Percentiles rank a stretch among this genome's conserved stretches.
phyloP scores from a whole-genome alignment of 2,797 vertebrate genomes.

The Astyanax mexicanus region DNA sequence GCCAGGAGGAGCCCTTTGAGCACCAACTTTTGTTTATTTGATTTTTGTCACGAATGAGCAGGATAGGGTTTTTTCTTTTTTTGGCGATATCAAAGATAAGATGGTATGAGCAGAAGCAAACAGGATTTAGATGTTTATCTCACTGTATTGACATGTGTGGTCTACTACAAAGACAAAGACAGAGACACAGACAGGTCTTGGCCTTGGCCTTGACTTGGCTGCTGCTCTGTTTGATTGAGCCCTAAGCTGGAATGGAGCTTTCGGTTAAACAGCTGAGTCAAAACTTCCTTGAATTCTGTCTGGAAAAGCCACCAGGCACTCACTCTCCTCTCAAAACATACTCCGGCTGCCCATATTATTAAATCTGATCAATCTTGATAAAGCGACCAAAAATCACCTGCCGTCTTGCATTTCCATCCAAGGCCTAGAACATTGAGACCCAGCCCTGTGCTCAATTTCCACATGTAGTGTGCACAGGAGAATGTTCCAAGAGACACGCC shows the following conservation, averaged over 20 bases:
- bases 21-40: conserved; percentile 57
- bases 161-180: conserved; percentile 41
- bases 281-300: conserved; percentile 56
- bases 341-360: conserved; percentile 65
- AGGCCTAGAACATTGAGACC: conserved; percentile 41
- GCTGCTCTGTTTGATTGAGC: conserved; percentile 31
- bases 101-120: conserved; percentile 46
- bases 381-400: conserved; percentile 71
- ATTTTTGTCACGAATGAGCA: conserved; percentile 49
- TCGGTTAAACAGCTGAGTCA: conserved; percentile 14
- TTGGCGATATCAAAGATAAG: conserved; percentile 49
- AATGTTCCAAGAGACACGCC: conserved; percentile 73
- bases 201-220: conserved; percentile 21
- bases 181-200: too few relatives aligned
- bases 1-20: conserved; percentile 31
- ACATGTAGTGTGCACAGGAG: conserved; percentile 66
- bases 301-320: conserved; percentile 47
- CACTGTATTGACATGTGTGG: conserved; percentile 53
- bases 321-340: conserved; percentile 52
- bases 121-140: conserved; percentile 53
- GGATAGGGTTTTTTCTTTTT: conserved; percentile 3
- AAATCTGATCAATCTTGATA: conserved; percentile 68
- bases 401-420: conserved; percentile 70
- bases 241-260: conserved; percentile 35
- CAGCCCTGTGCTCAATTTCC: conserved; percentile 62